Evolutionary conservation across 2,888 invertebrate genomes (phyloP).

Genomic region (Melinopterus prodromus): DNA sequence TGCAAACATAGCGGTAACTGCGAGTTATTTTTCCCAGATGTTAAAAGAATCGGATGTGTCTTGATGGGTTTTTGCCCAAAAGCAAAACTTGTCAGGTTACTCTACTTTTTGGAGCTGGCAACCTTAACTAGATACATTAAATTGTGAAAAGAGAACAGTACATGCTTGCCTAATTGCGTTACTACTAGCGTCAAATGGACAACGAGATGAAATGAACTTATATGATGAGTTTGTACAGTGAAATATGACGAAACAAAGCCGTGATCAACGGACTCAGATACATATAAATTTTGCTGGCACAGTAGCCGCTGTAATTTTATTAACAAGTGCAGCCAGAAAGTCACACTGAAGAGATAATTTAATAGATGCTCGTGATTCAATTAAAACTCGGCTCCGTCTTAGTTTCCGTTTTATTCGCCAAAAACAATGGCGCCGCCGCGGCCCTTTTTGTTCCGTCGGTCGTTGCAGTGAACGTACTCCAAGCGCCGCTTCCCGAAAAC

Average conservation of each 20-base stretch:
- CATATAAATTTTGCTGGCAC: not conserved
- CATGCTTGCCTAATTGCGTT: too few species aligned
- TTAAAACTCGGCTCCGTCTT: not conserved
- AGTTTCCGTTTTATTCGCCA: not conserved
- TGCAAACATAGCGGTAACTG: too few species aligned
- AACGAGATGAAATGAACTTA: not conserved
- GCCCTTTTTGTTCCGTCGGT: not conserved
- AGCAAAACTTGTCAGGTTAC: too few species aligned
- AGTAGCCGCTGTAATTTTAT: not conserved
- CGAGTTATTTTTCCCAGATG: too few species aligned
- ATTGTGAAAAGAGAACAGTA: too few species aligned
- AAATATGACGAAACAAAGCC: not conserved
- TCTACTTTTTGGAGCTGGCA: too few species aligned
- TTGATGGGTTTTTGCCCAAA: too few species aligned
- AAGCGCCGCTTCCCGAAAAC: not conserved
- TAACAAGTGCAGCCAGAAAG: not conserved
- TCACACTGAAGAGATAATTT: not conserved
- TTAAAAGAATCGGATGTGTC: too few species aligned
- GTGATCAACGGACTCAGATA: not conserved
- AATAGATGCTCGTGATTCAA: not conserved
- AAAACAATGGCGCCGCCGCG: not conserved
- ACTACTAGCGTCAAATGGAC: not conserved
- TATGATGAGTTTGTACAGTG: not conserved
- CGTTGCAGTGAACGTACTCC: not conserved
- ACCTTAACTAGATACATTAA: too few species aligned